Percentiles rank a stretch among this genome's conserved stretches.
These are phyloP conservation scores for Trigoniulus corallinus DNA, from an alignment of 1,140 invertebrate species.

Conservation along the genomic window DNA sequence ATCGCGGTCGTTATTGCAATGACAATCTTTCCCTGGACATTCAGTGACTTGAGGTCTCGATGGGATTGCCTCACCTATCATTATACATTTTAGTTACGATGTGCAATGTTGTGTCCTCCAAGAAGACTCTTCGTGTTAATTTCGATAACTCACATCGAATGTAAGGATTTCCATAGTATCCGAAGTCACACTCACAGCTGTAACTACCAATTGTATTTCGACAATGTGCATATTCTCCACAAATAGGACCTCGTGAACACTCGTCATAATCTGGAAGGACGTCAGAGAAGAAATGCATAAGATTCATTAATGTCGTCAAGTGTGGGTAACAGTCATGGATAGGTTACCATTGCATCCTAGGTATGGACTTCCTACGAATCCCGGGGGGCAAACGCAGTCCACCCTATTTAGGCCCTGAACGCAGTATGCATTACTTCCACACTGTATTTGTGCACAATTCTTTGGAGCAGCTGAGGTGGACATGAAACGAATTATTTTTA, in stretches of 20 bases:
- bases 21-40: slow-evolving; percentile 15
- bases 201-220: slow-evolving; percentile 73
- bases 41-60: background rate
- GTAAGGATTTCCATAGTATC: slow-evolving; percentile 64
- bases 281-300: no score
- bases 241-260: slow-evolving; percentile 51
- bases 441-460: slow-evolving; percentile 26
- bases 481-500: background rate
- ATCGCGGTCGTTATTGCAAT: slow-evolving; percentile 59
- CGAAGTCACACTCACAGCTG: slow-evolving; percentile 66
- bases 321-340: no score
- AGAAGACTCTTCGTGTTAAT: no score
- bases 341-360: slow-evolving; percentile 49
- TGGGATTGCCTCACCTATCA: no score
- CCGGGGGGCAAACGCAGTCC: slow-evolving; percentile 62
- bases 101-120: no score
- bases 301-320: no score
- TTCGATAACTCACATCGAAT: slow-evolving; percentile 6
- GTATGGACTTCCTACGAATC: slow-evolving; percentile 70
- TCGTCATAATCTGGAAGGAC: slow-evolving; percentile 50
- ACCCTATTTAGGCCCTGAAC: slow-evolving; percentile 48
- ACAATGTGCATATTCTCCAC: slow-evolving; percentile 68
- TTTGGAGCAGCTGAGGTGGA: slow-evolving; percentile 2
- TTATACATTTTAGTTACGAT: no score
- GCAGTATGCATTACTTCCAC: slow-evolving; percentile 61